phyloP scores from a whole-genome alignment of 2,113 vertebrate species.

The Hyla sarda region DNA sequence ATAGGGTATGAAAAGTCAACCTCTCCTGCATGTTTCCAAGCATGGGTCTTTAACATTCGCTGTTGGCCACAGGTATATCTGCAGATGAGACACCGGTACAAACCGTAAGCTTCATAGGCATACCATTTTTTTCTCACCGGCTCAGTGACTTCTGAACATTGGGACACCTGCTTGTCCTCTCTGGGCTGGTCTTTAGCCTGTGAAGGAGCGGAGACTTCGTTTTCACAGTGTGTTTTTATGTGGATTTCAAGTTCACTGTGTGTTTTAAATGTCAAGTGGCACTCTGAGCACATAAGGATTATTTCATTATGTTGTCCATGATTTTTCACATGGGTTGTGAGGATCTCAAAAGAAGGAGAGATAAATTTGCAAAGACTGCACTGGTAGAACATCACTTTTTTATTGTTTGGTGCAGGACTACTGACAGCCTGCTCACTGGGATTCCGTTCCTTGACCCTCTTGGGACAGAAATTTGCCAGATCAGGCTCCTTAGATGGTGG shows the following conservation, averaged over 20 bases:
- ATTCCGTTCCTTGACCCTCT: conserved; percentile 63
- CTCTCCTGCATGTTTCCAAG: conserved; percentile 96
- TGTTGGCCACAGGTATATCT: conserved; percentile 98
- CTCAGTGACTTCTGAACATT: conserved; percentile 56
- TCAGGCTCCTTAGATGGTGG: conserved; percentile 63
- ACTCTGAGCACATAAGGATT: conserved; percentile 92
- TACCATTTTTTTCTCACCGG: conserved; percentile 87
- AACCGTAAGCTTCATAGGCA: conserved; percentile 88
- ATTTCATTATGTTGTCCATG: conserved; percentile 91
- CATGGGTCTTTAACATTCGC: conserved; percentile 95
- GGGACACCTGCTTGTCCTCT: conserved; percentile 38
- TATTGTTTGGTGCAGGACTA: conserved; percentile 67
- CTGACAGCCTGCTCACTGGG: conserved; percentile 62
- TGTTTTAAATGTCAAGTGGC: conserved; percentile 84
- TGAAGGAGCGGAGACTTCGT: conserved; percentile 49
- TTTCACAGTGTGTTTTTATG: conserved; percentile 80
- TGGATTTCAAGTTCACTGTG: conserved; percentile 90
- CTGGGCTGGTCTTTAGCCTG: conserved; percentile 61
- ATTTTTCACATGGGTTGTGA: conserved; percentile 89
- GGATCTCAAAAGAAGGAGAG: conserved; percentile 80
- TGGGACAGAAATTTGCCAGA: conserved; percentile 68
- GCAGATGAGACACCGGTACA: conserved; percentile 95
- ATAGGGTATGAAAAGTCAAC: conserved; percentile 96
- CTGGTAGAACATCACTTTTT: conserved; percentile 87
- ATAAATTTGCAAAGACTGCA: conserved; percentile 92